phyloP scores from a whole-genome alignment of 1,140 invertebrate species.

The Plutomurus gul region DNA sequence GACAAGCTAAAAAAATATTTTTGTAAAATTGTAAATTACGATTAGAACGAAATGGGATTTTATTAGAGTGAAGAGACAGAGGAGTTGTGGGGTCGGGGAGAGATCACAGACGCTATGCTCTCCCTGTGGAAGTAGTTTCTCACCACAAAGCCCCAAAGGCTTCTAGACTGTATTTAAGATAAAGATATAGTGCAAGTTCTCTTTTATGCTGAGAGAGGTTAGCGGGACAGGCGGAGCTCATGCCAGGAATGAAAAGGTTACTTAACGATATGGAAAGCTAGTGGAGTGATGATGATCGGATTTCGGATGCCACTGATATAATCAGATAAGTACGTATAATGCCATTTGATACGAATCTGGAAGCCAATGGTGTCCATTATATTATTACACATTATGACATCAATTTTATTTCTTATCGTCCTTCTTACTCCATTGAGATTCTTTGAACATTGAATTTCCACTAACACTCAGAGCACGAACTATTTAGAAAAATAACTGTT shows the following conservation, averaged over 20 bases:
- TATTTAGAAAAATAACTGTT: no score
- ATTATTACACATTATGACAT: neutral
- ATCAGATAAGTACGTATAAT: neutral
- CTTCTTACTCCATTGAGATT: neutral
- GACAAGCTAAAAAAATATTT: no score
- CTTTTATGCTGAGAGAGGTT: conserved; percentile 8
- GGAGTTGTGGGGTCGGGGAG: no score
- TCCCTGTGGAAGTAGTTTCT: neutral
- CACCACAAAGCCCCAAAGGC: neutral
- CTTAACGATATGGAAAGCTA: conserved; percentile 17
- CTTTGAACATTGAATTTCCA: no score
- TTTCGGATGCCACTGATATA: conserved; percentile 9
- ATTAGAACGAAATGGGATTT: no score
- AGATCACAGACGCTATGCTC: no score
- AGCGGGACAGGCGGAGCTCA: neutral
- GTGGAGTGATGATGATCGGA: conserved; percentile 17
- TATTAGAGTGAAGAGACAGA: no score
- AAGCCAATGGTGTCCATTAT: neutral
- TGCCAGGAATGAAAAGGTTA: neutral
- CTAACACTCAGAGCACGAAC: no score
- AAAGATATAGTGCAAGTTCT: neutral
- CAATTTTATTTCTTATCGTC: neutral
- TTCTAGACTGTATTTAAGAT: neutral
- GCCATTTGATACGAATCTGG: neutral
- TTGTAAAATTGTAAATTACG: no score